Evolutionary conservation across 2,797 vertebrate genomes (phyloP).

Genomic region (Catamblyrhynchus diadema): DNA sequence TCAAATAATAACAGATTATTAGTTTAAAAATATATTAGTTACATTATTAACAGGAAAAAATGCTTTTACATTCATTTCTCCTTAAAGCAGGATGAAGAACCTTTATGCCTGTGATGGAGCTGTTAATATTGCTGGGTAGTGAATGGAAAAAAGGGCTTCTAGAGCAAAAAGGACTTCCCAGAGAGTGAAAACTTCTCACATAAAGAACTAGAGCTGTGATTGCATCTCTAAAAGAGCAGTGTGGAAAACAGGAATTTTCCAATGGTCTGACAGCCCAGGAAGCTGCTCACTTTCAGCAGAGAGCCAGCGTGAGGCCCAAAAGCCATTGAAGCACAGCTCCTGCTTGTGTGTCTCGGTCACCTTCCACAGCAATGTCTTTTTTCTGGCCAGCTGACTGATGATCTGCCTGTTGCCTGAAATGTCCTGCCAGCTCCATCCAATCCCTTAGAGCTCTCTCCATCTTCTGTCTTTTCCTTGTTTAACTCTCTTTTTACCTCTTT

Average conservation of each 20-base stretch:
- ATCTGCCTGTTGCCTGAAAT: background rate
- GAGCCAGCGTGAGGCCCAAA: background rate
- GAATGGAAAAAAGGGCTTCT: background rate
- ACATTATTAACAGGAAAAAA: background rate
- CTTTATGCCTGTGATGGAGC: background rate
- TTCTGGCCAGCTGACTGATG: background rate
- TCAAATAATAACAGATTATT: background rate
- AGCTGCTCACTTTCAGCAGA: background rate
- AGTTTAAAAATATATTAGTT: background rate
- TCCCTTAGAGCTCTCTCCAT: background rate
- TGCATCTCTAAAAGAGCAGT: background rate
- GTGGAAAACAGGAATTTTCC: background rate
- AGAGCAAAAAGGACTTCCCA: background rate
- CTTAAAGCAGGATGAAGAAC: background rate
- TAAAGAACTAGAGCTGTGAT: background rate
- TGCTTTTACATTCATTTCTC: background rate
- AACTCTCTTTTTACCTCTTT: background rate
- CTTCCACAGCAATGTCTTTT: rapidly evolving
- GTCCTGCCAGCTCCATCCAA: rapidly evolving
- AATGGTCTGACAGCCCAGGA: background rate
- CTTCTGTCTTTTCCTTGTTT: background rate
- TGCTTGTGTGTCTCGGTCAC: background rate
- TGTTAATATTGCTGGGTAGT: background rate
- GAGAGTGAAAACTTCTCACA: no score
- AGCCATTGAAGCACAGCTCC: background rate